A percentile compares a stretch with the other conserved stretches of the same genome.
Evolutionary conservation across 2,113 vertebrate species (phyloP).

Genomic region (Gopherus flavomarginatus): DNA sequence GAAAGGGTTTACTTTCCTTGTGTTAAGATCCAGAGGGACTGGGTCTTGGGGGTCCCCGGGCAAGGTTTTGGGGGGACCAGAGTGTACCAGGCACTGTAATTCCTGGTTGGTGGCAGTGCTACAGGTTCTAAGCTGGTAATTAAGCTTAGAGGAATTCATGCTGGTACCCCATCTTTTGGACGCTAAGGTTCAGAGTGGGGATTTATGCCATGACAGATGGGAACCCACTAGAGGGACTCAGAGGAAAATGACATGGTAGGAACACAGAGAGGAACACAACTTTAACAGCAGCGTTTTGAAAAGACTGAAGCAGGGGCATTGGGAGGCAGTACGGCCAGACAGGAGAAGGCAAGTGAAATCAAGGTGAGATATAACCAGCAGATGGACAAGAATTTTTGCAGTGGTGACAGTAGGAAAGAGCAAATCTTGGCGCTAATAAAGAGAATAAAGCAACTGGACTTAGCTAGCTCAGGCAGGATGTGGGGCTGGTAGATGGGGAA

Average conservation of each 20-base stretch:
- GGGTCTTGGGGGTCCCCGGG: no score
- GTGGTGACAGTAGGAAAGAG: not conserved
- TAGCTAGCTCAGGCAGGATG: not conserved
- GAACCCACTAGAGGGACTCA: not conserved
- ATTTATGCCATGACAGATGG: no score
- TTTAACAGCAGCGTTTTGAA: not conserved
- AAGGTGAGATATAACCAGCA: not conserved
- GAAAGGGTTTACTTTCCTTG: no score
- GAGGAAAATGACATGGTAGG: not conserved
- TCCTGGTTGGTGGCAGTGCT: no score
- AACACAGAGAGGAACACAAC: not conserved
- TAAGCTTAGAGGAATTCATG: no score
- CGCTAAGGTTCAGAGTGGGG: no score
- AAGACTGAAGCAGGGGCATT: fast-evolving
- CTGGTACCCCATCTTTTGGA: no score
- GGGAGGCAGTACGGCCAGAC: not conserved
- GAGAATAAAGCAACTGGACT: not conserved
- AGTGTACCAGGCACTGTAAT: no score
- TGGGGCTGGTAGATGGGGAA: not conserved
- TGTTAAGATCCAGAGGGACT: no score
- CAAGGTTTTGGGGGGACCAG: no score
- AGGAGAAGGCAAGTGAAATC: not conserved
- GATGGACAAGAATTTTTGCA: not conserved
- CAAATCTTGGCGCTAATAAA: fast-evolving
- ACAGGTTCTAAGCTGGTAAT: no score